Evolutionary conservation across 92 coral and sea anemone species (phyloP).

Genomic region (Parazoanthus swiftii): DNA sequence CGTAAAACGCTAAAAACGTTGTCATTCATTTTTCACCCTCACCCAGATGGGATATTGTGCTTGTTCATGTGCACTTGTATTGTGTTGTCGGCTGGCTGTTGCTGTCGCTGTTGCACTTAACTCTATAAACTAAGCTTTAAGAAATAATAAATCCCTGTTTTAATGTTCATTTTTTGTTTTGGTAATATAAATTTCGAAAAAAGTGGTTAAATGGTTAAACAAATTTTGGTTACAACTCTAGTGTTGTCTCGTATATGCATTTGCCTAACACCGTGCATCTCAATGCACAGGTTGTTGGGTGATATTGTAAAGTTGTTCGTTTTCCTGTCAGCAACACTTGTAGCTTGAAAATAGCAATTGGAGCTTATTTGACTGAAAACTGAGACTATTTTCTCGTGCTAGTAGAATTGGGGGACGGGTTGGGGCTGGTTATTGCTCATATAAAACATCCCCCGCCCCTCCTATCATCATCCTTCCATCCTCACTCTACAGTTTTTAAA

Average conservation of each 20-base stretch:
- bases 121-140: neutral
- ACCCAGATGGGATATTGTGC: neutral
- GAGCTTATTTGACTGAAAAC: neutral
- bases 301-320: neutral
- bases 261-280: too few relatives aligned
- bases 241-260: too few relatives aligned
- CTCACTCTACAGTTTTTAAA: too few relatives aligned
- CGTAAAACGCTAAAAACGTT: neutral
- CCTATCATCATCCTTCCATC: too few relatives aligned
- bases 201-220: neutral
- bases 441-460: too few relatives aligned
- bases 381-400: neutral
- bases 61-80: neutral
- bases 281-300: neutral
- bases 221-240: neutral
- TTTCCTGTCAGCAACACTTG: conserved; percentile 51
- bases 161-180: too few relatives aligned
- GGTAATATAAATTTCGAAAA: neutral
- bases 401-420: neutral
- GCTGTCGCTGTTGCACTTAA: neutral
- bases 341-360: neutral
- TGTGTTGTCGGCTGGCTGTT: neutral
- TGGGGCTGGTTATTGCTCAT: too few relatives aligned
- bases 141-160: too few relatives aligned
- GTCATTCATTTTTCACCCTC: conserved; percentile 1